These are phyloP conservation scores for Egretta garzetta DNA, from an alignment of 2,113 vertebrate species.

Conservation along the genomic window DNA sequence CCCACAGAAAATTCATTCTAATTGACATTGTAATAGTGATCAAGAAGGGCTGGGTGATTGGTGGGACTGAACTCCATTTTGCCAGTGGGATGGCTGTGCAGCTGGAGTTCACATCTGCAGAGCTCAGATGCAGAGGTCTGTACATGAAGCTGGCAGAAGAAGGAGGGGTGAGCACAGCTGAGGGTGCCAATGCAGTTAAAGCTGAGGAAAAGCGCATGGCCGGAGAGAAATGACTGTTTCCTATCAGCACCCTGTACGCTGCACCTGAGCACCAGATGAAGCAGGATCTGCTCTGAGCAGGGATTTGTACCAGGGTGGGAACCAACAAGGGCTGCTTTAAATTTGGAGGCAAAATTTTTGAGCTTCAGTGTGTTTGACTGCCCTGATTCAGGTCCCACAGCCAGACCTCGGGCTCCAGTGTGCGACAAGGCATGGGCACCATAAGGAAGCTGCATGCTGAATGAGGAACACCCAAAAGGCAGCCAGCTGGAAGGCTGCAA, in stretches of 20 bases:
- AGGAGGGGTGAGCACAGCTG: neutral
- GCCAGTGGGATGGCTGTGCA: neutral
- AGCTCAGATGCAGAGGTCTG: neutral
- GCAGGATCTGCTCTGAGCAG: neutral
- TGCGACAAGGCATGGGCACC: neutral
- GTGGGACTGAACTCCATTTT: neutral
- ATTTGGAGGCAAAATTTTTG: neutral
- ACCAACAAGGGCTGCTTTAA: neutral
- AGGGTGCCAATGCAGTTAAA: neutral
- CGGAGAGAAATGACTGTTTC: neutral
- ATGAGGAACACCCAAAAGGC: neutral
- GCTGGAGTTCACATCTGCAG: neutral
- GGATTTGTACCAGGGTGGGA: neutral
- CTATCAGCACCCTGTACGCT: neutral
- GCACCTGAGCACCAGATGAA: neutral
- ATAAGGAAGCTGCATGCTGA: neutral
- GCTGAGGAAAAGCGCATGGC: neutral
- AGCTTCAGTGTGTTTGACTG: neutral
- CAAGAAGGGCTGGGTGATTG: neutral
- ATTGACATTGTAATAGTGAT: neutral
- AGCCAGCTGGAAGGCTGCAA: neutral
- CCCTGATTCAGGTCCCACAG: neutral
- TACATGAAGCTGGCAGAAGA: neutral
- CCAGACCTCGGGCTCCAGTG: neutral
- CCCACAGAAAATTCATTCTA: neutral